Conservation (phyloP, 2,113 vertebrate species). For the Ptychochromis oligacanthus region DNA sequence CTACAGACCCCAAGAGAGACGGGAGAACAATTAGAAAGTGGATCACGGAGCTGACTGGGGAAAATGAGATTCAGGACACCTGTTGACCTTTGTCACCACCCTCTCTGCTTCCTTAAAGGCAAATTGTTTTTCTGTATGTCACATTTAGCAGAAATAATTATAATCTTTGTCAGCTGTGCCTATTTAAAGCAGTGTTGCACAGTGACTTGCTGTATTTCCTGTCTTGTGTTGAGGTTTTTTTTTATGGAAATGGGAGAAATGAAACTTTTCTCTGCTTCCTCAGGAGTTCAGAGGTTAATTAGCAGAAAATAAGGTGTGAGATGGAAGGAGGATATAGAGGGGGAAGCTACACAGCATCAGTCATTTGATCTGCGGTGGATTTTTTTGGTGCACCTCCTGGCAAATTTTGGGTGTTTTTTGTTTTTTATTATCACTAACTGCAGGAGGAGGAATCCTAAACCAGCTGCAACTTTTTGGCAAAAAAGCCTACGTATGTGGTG, state of each 20-base stretch:
- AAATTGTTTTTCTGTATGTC: background rate
- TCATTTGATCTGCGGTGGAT: background rate
- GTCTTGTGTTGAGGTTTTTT: background rate
- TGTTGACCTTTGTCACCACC: constrained; percentile 52
- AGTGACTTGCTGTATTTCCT: background rate
- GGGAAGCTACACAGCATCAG: constrained; percentile 13
- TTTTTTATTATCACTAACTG: background rate
- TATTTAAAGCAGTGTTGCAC: background rate
- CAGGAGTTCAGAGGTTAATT: constrained; percentile 45
- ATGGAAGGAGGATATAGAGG: background rate
- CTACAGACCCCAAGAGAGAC: constrained; percentile 59
- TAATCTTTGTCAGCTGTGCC: background rate
- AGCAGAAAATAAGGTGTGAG: constrained; percentile 27
- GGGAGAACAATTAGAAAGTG: constrained; percentile 73
- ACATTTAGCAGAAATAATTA: background rate
- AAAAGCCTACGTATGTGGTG: background rate
- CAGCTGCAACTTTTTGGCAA: background rate
- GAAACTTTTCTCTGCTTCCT: background rate
- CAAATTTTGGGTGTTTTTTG: background rate
- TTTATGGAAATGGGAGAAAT: background rate
- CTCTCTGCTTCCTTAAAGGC: constrained; percentile 25
- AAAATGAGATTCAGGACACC: constrained; percentile 70
- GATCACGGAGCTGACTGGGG: constrained; percentile 63
- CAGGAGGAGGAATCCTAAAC: constrained; percentile 17
- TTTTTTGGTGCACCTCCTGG: background rate